phyloP scores from a whole-genome alignment of 2,888 invertebrate species.

The Amblyteles armatorius region DNA sequence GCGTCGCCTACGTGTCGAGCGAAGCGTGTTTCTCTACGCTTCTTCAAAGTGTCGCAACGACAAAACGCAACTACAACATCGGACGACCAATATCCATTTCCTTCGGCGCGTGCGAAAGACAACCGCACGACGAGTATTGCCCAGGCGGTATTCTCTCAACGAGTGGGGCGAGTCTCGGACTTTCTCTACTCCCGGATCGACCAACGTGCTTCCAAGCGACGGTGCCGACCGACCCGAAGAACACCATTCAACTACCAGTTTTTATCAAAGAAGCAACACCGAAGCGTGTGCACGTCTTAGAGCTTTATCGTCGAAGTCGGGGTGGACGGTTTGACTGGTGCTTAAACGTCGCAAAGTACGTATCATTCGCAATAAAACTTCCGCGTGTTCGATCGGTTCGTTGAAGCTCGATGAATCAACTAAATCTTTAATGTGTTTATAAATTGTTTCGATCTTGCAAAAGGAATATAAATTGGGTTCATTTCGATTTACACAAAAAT shows the following conservation, averaged over 20 bases:
- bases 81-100: conserved; percentile 17
- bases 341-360: conserved; percentile 58
- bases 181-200: conserved; percentile 63
- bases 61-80: background rate
- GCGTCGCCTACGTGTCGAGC: background rate
- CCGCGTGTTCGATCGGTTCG: background rate
- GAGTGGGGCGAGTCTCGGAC: conserved; percentile 64
- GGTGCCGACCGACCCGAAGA: conserved; percentile 59
- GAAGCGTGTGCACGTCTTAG: conserved; percentile 56
- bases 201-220: conserved; percentile 50
- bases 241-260: conserved; percentile 80
- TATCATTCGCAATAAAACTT: conserved; percentile 26
- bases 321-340: conserved; percentile 23
- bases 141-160: conserved; percentile 30
- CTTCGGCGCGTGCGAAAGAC: background rate
- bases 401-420: background rate
- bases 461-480: background rate
- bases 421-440: background rate
- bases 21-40: background rate
- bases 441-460: too few species aligned
- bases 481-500: background rate
- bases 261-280: conserved; percentile 80
- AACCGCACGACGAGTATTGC: conserved; percentile 31
- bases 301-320: conserved; percentile 36
- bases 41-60: conserved; percentile 48